Conservation (phyloP, 2,113 vertebrate species). For the Oceanodroma tethys region DNA sequence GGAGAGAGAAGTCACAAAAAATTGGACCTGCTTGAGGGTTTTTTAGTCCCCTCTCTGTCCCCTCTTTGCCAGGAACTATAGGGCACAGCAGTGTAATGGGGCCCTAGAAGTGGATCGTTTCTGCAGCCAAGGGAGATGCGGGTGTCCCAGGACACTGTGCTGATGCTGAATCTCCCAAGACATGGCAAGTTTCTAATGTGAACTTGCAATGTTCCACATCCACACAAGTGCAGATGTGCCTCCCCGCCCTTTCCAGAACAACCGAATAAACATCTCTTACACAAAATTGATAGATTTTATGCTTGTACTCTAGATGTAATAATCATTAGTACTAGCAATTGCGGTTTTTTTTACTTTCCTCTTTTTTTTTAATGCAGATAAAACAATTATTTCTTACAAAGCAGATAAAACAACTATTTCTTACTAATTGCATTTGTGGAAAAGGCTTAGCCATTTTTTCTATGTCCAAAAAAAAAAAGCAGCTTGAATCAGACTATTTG, state of each 20-base stretch:
- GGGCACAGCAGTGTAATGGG: not conserved
- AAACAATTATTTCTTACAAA: not conserved
- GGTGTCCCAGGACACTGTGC: not conserved
- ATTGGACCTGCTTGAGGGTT: accelerated
- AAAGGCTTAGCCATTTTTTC: not conserved
- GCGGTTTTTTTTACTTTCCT: accelerated
- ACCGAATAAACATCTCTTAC: not conserved
- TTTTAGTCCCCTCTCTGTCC: not conserved
- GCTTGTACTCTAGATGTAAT: not conserved
- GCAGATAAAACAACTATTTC: not conserved
- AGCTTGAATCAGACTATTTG: not conserved
- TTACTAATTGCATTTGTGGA: not conserved
- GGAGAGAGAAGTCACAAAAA: not conserved
- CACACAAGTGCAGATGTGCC: not conserved
- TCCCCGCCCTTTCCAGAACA: not conserved
- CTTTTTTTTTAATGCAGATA: not conserved
- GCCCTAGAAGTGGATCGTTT: not conserved
- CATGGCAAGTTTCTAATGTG: accelerated
- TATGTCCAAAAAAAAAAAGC: not conserved
- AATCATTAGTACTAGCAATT: not conserved
- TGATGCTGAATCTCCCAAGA: not conserved
- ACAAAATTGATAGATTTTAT: not conserved
- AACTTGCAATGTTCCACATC: not conserved
- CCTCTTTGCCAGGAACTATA: not conserved
- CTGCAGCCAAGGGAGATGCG: not conserved